These are phyloP conservation scores for Eristalis arbustorum DNA, from an alignment of 2,888 invertebrate species.

Conservation along the genomic window DNA sequence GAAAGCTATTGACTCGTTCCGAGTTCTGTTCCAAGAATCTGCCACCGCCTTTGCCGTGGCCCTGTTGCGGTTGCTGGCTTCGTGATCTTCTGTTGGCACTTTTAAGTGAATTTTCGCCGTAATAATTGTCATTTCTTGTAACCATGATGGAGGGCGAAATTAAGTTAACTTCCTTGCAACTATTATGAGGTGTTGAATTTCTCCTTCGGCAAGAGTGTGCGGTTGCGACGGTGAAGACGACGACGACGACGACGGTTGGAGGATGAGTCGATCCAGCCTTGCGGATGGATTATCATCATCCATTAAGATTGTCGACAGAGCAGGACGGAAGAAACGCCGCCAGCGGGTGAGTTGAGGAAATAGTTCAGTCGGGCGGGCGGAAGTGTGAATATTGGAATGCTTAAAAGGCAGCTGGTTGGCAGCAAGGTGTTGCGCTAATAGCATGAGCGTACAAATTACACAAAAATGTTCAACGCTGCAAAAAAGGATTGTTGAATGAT, in stretches of 20 bases:
- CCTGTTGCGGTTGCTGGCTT: neutral
- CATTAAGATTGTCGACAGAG: neutral
- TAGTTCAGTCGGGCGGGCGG: neutral
- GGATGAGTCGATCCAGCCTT: slow-evolving; percentile 1
- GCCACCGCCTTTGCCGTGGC: neutral
- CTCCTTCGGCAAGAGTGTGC: neutral
- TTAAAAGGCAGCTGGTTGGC: neutral
- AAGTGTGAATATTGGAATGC: neutral
- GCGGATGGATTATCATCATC: neutral
- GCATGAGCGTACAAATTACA: neutral
- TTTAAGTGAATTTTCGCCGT: slow-evolving; percentile 62
- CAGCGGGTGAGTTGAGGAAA: neutral
- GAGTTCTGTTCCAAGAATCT: slow-evolving; percentile 20
- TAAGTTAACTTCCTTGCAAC: slow-evolving; percentile 45
- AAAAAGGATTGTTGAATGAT: too few relatives aligned
- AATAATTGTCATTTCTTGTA: slow-evolving; percentile 59
- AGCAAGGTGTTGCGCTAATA: neutral
- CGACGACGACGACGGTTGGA: neutral
- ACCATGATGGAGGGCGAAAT: slow-evolving; percentile 56
- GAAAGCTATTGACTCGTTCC: slow-evolving; percentile 55
- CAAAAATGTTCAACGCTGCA: too few relatives aligned
- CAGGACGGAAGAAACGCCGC: neutral
- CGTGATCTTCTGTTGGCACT: slow-evolving; percentile 44
- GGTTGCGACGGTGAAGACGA: slow-evolving; percentile 9
- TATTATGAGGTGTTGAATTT: slow-evolving; percentile 50